Percentiles rank a stretch among this genome's conserved stretches.
These are phyloP conservation scores for Andrena minutula DNA, from an alignment of 2,888 invertebrate species.

Conservation along the genomic window DNA sequence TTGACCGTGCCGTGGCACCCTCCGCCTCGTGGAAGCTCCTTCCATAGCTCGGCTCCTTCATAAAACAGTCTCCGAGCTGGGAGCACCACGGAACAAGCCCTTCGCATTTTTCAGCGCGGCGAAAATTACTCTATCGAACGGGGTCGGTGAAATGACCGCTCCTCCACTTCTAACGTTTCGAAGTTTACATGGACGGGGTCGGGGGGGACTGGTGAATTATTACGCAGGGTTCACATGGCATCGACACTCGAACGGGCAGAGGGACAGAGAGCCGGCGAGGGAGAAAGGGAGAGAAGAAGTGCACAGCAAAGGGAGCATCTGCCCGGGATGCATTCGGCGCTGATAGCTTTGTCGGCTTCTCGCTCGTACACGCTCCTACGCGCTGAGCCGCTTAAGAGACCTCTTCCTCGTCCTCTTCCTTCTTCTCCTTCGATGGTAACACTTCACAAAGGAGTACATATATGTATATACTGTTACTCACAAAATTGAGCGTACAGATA, in stretches of 20 bases:
- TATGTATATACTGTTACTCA: slow-evolving; percentile 8
- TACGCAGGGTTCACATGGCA: slow-evolving; percentile 64
- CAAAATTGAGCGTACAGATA: too few relatives aligned
- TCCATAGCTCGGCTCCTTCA: background rate
- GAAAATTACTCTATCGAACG: slow-evolving; percentile 49
- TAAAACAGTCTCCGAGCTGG: background rate
- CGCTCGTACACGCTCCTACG: slow-evolving; percentile 75
- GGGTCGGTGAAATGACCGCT: slow-evolving; percentile 32
- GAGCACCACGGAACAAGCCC: slow-evolving; percentile 7
- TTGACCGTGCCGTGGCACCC: too few relatives aligned
- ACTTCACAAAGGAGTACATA: slow-evolving; percentile 49
- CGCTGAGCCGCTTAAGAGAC: slow-evolving; percentile 79
- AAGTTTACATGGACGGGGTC: slow-evolving; percentile 24
- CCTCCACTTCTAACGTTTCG: slow-evolving; percentile 42
- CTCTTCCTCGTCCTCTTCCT: slow-evolving; percentile 59
- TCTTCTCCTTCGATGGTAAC: slow-evolving; percentile 30
- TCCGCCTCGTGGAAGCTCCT: background rate
- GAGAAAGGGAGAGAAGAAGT: slow-evolving; percentile 50
- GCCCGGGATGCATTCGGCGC: slow-evolving; percentile 71
- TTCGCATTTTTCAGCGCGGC: slow-evolving; percentile 36
- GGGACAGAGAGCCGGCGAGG: slow-evolving; percentile 11
- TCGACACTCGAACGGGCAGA: slow-evolving; percentile 59
- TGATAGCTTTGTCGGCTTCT: slow-evolving; percentile 82
- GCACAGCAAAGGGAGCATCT: slow-evolving; percentile 66
- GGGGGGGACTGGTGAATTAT: slow-evolving; percentile 63